These are phyloP conservation scores for Cephalotes varians DNA, from an alignment of 2,888 invertebrate species.

Conservation along the genomic window DNA sequence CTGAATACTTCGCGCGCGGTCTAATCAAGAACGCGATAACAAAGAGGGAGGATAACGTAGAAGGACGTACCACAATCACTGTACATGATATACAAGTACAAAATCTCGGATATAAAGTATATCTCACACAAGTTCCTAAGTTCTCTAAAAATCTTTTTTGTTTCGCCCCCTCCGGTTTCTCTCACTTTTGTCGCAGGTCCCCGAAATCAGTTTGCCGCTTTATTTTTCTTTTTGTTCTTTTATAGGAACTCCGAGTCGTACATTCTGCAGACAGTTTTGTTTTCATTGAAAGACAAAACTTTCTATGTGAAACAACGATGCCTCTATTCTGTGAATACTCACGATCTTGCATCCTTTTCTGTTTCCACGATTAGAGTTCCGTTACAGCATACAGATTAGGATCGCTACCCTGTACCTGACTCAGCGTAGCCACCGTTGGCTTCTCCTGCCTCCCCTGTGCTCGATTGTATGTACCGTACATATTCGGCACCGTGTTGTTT, in stretches of 20 bases:
- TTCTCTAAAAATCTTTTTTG: slow-evolving; percentile 39
- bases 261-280: background rate
- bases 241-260: slow-evolving; percentile 47
- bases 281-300: slow-evolving; percentile 1
- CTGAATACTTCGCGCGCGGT: slow-evolving; percentile 21
- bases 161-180: slow-evolving; percentile 39
- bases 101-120: slow-evolving; percentile 62
- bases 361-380: slow-evolving; percentile 83
- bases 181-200: slow-evolving; percentile 61
- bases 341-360: background rate
- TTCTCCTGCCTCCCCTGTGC: slow-evolving; percentile 83
- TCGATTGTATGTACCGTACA: slow-evolving; percentile 85
- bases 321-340: slow-evolving; percentile 11
- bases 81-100: slow-evolving; percentile 81
- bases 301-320: background rate
- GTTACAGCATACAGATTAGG: slow-evolving; percentile 91
- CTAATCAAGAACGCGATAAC: slow-evolving; percentile 55
- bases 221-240: background rate
- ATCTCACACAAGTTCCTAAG: slow-evolving; percentile 22
- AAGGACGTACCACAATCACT: slow-evolving; percentile 74
- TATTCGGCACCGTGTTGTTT: slow-evolving; percentile 83
- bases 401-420: slow-evolving; percentile 85
- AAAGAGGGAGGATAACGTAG: slow-evolving; percentile 67
- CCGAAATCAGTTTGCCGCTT: slow-evolving; percentile 33
- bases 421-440: slow-evolving; percentile 81